A percentile compares a stretch with the other conserved stretches of the same genome.
These are phyloP conservation scores for Stenodema calcarata DNA, from an alignment of 2,888 invertebrate genomes.

Conservation along the genomic window DNA sequence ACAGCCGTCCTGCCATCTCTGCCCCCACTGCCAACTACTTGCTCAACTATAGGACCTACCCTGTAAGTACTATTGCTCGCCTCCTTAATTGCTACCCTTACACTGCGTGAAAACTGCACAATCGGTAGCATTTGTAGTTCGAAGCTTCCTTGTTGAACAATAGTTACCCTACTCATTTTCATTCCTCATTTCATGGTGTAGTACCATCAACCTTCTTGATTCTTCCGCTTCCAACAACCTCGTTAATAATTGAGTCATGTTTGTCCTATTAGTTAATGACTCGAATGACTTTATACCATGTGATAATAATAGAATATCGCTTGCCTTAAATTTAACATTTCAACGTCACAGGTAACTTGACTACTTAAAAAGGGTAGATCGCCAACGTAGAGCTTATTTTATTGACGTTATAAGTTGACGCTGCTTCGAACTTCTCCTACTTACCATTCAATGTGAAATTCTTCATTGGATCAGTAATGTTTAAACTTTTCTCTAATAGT, in stretches of 20 bases:
- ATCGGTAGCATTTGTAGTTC: not conserved
- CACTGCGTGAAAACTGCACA: not conserved
- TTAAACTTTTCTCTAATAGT: too few species aligned
- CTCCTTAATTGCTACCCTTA: not conserved
- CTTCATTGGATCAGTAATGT: too few species aligned
- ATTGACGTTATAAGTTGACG: not conserved
- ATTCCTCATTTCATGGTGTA: too few species aligned
- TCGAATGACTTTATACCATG: too few species aligned
- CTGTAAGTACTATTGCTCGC: slow-evolving; percentile 18
- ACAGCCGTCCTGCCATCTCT: slow-evolving; percentile 14
- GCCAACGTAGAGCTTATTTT: not conserved
- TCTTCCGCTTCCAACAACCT: too few species aligned
- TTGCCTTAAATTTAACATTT: too few species aligned
- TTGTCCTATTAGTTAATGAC: not conserved
- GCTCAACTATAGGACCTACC: slow-evolving; percentile 50
- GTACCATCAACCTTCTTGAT: not conserved
- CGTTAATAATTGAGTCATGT: too few species aligned
- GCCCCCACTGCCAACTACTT: slow-evolving; percentile 44
- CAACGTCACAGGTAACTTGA: too few species aligned
- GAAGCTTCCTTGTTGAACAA: not conserved
- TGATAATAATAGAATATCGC: too few species aligned
- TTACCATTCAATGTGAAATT: too few species aligned
- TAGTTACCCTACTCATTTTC: not conserved
- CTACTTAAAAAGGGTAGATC: not conserved
- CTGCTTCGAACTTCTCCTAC: not conserved